Percentiles rank a stretch among this genome's conserved stretches.
These are phyloP conservation scores for Paracentrotus lividus DNA, from an alignment of 53 echinoderm and acorn worm species.

Conservation along the genomic window DNA sequence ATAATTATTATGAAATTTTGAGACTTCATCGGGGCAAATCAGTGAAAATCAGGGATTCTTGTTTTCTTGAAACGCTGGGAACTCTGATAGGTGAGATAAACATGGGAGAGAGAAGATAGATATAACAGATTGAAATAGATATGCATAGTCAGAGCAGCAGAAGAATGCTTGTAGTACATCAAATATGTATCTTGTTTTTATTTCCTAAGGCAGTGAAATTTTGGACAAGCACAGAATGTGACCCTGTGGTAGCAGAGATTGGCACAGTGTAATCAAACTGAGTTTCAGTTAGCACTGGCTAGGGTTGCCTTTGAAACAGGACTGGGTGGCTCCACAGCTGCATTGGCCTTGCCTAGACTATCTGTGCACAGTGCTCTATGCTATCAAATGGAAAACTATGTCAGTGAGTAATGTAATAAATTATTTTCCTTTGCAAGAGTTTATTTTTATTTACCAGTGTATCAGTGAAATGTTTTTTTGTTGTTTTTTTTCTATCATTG, in stretches of 20 bases:
- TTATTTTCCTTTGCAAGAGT: no score
- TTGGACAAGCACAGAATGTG: conserved; percentile 90
- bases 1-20: no score
- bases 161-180: neutral
- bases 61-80: no score
- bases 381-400: conserved; percentile 95
- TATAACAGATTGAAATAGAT: neutral
- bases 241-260: conserved; percentile 94
- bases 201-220: conserved; percentile 80
- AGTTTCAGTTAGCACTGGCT: conserved; percentile 83
- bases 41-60: no score
- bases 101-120: neutral
- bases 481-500: no score
- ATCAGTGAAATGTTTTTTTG: no score
- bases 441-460: no score
- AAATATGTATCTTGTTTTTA: neutral
- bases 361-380: conserved; percentile 91
- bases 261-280: conserved; percentile 85
- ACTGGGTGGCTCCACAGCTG: conserved; percentile 82
- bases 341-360: conserved; percentile 95
- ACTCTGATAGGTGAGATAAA: neutral
- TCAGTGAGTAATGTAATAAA: conserved; percentile 96
- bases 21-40: no score
- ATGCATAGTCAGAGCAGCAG: neutral
- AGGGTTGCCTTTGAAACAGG: conserved; percentile 88